Evolutionary conservation across 2,113 vertebrate species (phyloP).

Genomic region (Fregata magnificens): DNA sequence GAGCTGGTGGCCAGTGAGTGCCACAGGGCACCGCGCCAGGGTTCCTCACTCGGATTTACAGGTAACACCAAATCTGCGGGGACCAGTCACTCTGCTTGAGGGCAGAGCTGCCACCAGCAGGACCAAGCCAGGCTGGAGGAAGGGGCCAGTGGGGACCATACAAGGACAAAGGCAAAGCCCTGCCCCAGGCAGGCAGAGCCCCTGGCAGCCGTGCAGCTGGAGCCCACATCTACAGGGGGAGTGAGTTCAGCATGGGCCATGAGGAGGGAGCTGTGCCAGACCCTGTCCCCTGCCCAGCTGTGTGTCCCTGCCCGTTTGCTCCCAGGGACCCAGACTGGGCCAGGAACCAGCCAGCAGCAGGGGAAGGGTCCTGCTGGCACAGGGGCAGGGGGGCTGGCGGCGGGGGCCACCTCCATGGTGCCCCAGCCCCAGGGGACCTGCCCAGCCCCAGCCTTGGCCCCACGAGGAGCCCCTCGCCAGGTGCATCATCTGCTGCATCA

Average conservation of each 20-base stretch:
- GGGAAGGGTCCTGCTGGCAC: neutral
- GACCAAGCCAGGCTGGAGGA: neutral
- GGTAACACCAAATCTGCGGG: neutral
- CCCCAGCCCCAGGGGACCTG: neutral
- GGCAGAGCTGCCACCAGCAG: neutral
- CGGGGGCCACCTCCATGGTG: accelerated
- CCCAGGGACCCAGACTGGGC: neutral
- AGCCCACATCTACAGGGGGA: accelerated
- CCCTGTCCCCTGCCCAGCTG: accelerated
- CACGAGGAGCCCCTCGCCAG: accelerated
- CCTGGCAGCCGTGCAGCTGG: neutral
- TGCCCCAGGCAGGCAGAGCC: neutral
- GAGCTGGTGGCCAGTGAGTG: neutral
- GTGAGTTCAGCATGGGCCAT: accelerated
- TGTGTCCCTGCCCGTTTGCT: neutral
- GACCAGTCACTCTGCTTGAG: neutral
- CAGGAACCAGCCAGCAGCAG: neutral
- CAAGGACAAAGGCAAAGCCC: neutral
- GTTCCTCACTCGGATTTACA: neutral
- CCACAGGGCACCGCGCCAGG: accelerated
- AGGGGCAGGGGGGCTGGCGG: accelerated
- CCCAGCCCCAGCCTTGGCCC: neutral
- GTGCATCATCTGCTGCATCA: neutral
- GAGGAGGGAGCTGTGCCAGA: neutral
- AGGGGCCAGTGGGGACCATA: neutral